Evolutionary conservation across 2,888 invertebrate genomes (phyloP).

Genomic region (Eucera pruinosa): DNA sequence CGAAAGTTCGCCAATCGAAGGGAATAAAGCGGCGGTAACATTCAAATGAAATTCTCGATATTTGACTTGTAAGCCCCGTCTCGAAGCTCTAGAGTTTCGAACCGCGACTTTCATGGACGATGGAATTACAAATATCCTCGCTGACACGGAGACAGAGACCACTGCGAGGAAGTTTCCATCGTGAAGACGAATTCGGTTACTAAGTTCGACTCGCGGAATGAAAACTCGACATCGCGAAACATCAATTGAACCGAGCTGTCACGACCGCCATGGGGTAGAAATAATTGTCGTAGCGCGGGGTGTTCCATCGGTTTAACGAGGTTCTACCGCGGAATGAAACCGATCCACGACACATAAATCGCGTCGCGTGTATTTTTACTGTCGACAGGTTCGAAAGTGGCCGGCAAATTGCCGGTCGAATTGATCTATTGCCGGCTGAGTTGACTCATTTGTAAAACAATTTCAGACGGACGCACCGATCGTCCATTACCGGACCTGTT

Average conservation of each 20-base stretch:
- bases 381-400: slow-evolving; percentile 33
- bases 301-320: slow-evolving; percentile 27
- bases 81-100: slow-evolving; percentile 22
- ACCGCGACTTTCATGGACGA: slow-evolving; percentile 38
- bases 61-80: slow-evolving; percentile 58
- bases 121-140: slow-evolving; percentile 64
- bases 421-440: slow-evolving; percentile 54
- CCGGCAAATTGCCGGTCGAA: slow-evolving; percentile 43
- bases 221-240: slow-evolving; percentile 27
- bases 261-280: background rate
- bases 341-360: slow-evolving; percentile 37
- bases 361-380: slow-evolving; percentile 29
- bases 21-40: slow-evolving; percentile 33
- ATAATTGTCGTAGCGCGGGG: slow-evolving; percentile 45
- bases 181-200: slow-evolving; percentile 32
- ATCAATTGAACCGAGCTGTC: slow-evolving; percentile 34
- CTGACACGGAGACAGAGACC: too few species aligned
- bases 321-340: slow-evolving; percentile 26
- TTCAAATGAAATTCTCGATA: slow-evolving; percentile 65
- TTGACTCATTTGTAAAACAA: slow-evolving; percentile 62
- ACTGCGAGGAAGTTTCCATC: slow-evolving; percentile 34
- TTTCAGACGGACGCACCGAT: slow-evolving; percentile 33
- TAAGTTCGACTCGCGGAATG: slow-evolving; percentile 31
- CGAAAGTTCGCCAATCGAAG: slow-evolving; percentile 33
- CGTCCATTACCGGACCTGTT: slow-evolving; percentile 50